Base-by-base conservation (phyloP, 2,797 vertebrate genomes). In the Xerus rutilus region DNA sequence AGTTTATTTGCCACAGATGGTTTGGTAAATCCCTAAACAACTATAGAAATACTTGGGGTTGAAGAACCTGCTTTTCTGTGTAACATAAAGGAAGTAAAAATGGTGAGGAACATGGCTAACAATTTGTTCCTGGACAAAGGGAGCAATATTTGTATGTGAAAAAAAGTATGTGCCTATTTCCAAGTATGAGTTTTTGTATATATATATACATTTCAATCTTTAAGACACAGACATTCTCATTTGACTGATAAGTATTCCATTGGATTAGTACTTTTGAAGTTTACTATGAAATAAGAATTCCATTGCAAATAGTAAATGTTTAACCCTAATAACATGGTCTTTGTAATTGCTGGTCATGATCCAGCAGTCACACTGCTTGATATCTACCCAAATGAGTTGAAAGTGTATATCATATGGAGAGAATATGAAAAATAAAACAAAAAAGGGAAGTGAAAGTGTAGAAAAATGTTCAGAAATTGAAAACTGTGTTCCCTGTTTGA, bases 401-500 rank as follows among this genome's bases (percentile, higher is more conserved):
- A 39, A 39, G 39, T 39, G 39, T 39, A 39, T 39, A 18, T 1
- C 1, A 88, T 15, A 49, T 3, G 12, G 3, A 81, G 32, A 57
- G 4, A 93, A n/a, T 4, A 69, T 15, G 12, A 13, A 74, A 85
- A 64, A 69, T 43, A 93, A 95, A 95, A 72, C 15, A 92, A 91
- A 87, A 79, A 39, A 35, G 30, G 6, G 15, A 89, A 92, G 35
- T 54, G 25, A 88, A 89, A 83, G 12, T 76, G 17, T 0, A 54
- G 45, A 62, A 2, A 64, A 76, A 32, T 8, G 32, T 59, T 73
- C 17, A 76, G 57, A 93, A 95, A 95, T 21, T 95, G 62, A 87
- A 91, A 83, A 23, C 2, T 35, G 32, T 74, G 18, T 90, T 76
- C 49, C 43, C 5, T 84, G 62, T 79, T 81, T 69, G 93, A 89